Evolutionary conservation across 2,888 invertebrate species (phyloP).

Genomic region (Drosophila longiperda): DNA sequence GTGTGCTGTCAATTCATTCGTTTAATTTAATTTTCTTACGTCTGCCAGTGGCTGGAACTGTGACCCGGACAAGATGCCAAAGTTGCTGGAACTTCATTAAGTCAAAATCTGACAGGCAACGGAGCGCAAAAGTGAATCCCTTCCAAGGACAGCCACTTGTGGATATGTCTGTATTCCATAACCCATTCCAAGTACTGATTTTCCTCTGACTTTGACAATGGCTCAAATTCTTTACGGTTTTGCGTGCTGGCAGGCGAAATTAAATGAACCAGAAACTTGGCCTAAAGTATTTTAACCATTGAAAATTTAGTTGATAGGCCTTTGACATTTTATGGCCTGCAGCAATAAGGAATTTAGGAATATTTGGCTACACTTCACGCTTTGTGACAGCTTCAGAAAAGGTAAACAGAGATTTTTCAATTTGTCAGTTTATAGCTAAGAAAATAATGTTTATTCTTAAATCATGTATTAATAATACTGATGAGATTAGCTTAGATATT

Average conservation of each 20-base stretch:
- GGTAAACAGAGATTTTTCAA: background rate
- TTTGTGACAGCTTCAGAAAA: background rate
- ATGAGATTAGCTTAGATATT: background rate
- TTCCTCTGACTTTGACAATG: conserved; percentile 12
- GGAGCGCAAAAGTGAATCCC: conserved; percentile 43
- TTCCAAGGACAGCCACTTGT: conserved; percentile 68
- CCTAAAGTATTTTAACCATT: conserved; percentile 59
- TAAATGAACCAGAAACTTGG: conserved; percentile 72
- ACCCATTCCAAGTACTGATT: conserved; percentile 9
- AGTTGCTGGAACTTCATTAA: conserved; percentile 73
- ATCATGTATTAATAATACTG: background rate
- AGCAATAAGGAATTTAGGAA: conserved; percentile 5
- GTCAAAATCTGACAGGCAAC: conserved; percentile 66
- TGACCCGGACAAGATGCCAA: conserved; percentile 50
- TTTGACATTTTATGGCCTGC: conserved; percentile 36
- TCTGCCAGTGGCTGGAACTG: conserved; percentile 37
- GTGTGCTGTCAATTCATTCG: conserved; percentile 41
- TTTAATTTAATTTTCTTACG: conserved; percentile 61
- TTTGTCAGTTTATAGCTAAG: background rate
- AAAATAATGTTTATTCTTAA: background rate
- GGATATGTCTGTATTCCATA: conserved; percentile 48
- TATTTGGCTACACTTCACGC: background rate
- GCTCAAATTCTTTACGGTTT: conserved; percentile 19
- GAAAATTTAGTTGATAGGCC: conserved; percentile 52
- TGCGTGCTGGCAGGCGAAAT: conserved; percentile 41